These are phyloP conservation scores for Drosophila conformis DNA, from an alignment of 2,888 invertebrate species.

Conservation along the genomic window DNA sequence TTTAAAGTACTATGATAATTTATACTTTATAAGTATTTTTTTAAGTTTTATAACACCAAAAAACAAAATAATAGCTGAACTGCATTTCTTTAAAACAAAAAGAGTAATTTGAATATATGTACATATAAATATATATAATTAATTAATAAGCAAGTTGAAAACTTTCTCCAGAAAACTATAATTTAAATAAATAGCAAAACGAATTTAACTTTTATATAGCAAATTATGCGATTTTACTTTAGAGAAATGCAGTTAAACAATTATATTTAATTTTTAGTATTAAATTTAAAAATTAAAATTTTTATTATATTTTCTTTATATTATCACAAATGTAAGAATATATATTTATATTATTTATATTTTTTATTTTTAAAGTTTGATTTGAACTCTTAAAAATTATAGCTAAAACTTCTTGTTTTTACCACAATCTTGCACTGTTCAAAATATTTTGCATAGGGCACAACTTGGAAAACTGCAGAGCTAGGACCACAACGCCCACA, in stretches of 20 bases:
- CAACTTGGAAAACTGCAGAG: background rate
- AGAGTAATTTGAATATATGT: background rate
- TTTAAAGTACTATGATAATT: background rate
- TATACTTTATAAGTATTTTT: background rate
- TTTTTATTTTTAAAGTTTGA: background rate
- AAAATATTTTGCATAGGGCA: background rate
- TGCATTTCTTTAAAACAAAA: background rate
- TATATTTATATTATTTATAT: too few species aligned
- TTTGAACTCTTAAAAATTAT: background rate
- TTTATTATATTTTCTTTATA: background rate
- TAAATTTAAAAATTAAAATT: background rate
- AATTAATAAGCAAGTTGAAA: background rate
- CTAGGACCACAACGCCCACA: slow-evolving; percentile 2
- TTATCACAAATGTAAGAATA: background rate
- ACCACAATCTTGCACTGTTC: background rate
- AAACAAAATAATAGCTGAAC: too few species aligned
- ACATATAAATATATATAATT: background rate
- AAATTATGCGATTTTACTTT: background rate
- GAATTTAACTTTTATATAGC: background rate
- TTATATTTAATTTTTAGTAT: too few species aligned
- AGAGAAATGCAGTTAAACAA: background rate
- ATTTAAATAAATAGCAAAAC: background rate
- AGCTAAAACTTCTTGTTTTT: background rate
- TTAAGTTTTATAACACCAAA: background rate
- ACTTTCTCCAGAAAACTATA: background rate